phyloP scores from a whole-genome alignment of 2,797 vertebrate species.

The Diplodus sargus region DNA sequence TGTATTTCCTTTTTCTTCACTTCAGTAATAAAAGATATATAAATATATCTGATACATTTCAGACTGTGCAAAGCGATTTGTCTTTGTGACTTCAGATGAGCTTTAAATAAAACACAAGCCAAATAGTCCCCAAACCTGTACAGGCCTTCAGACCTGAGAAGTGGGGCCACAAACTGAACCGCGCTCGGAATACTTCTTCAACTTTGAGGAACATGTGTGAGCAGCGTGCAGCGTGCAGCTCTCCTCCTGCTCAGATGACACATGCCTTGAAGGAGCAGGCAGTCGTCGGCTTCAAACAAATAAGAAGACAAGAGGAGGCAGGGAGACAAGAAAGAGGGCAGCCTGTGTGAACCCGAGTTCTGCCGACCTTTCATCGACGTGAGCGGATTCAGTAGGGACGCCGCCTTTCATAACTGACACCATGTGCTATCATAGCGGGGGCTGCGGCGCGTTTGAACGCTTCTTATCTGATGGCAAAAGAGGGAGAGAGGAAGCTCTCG shows the following conservation, averaged over 20 bases:
- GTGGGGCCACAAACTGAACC: not conserved
- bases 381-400: constrained; percentile 73
- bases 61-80: not conserved
- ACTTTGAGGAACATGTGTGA: constrained; percentile 25
- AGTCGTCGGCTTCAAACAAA: constrained; percentile 66
- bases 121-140: not conserved
- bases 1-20: not conserved
- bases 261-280: constrained; percentile 58
- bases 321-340: constrained; percentile 60
- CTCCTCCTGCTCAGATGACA: constrained; percentile 25
- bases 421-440: constrained; percentile 73
- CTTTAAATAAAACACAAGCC: constrained; percentile 12
- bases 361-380: constrained; percentile 73
- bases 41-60: not conserved
- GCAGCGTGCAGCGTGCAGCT: constrained; percentile 14
- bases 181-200: not conserved
- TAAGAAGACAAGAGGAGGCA: constrained; percentile 60
- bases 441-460: constrained; percentile 68
- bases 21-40: not conserved
- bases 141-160: not conserved
- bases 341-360: constrained; percentile 64
- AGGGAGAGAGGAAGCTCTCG: constrained; percentile 55
- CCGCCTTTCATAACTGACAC: constrained; percentile 80
- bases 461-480: constrained; percentile 75
- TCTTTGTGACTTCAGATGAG: not conserved